Conservation (phyloP, 2,888 invertebrate species). For the Glyphotaelius pellucidus region DNA sequence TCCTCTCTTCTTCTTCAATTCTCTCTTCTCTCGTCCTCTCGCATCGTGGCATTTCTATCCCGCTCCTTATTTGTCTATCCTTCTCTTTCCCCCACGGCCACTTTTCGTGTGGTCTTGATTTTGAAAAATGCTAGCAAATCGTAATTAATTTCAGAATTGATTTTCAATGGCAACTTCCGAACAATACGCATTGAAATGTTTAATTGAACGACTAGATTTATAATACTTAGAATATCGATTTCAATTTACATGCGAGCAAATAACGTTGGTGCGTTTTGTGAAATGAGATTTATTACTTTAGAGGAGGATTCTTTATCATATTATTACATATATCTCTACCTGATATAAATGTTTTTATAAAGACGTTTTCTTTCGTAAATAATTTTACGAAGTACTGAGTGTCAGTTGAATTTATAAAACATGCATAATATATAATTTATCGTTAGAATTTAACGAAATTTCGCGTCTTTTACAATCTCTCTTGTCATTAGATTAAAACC, state of each 20-base stretch:
- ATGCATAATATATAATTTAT: too few relatives aligned
- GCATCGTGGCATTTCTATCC: slow-evolving; percentile 1
- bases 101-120: slow-evolving; percentile 62
- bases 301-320: neutral
- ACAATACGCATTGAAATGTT: slow-evolving; percentile 56
- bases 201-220: slow-evolving; percentile 47
- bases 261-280: neutral
- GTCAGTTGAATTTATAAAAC: too few relatives aligned
- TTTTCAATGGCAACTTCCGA: slow-evolving; percentile 61
- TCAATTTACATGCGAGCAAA: slow-evolving; percentile 5
- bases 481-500: too few relatives aligned
- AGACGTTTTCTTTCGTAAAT: neutral
- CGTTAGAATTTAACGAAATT: too few relatives aligned
- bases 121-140: slow-evolving; percentile 58
- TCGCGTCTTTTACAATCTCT: too few relatives aligned
- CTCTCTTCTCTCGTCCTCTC: neutral
- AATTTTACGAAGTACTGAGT: neutral
- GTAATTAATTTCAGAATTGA: slow-evolving; percentile 64
- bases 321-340: neutral
- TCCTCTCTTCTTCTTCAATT: slow-evolving; percentile 31
- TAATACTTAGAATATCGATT: slow-evolving; percentile 18
- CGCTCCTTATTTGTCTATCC: slow-evolving; percentile 17
- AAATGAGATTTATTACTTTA: neutral
- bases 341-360: neutral
- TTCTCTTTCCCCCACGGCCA: slow-evolving; percentile 11